Conservation (phyloP, 1,140 invertebrate genomes). For the Caerostris darwini region DNA sequence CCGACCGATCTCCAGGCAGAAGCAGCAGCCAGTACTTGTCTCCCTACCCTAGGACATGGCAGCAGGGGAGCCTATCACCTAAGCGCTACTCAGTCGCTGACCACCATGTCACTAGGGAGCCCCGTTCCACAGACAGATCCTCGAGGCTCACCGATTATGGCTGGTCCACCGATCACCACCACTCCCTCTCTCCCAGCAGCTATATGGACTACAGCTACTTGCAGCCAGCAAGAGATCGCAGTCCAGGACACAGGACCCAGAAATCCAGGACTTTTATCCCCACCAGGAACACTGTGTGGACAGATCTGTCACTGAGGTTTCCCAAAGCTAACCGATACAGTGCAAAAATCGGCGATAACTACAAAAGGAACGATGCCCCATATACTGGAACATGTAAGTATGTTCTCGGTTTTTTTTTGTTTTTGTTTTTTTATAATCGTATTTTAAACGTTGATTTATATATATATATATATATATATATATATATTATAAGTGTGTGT, state of each 20-base stretch:
- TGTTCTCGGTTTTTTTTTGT: background rate
- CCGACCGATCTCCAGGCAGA: background rate
- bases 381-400: background rate
- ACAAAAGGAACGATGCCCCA: background rate
- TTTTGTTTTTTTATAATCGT: background rate
- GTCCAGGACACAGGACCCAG: background rate
- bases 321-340: background rate
- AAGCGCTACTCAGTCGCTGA: background rate
- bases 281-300: background rate
- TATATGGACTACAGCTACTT: background rate
- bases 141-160: background rate
- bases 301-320: constrained; percentile 4
- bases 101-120: background rate
- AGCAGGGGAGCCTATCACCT: background rate
- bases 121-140: background rate
- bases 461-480: no score
- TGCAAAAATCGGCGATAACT: background rate
- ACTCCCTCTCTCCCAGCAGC: background rate
- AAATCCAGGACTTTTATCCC: background rate
- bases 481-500: no score
- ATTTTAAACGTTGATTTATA: no score
- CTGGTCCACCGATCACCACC: background rate
- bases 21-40: background rate
- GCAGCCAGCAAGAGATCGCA: background rate
- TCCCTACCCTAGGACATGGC: background rate